Conservation (phyloP, 2,113 vertebrate species). For the Pungitius pungitius region DNA sequence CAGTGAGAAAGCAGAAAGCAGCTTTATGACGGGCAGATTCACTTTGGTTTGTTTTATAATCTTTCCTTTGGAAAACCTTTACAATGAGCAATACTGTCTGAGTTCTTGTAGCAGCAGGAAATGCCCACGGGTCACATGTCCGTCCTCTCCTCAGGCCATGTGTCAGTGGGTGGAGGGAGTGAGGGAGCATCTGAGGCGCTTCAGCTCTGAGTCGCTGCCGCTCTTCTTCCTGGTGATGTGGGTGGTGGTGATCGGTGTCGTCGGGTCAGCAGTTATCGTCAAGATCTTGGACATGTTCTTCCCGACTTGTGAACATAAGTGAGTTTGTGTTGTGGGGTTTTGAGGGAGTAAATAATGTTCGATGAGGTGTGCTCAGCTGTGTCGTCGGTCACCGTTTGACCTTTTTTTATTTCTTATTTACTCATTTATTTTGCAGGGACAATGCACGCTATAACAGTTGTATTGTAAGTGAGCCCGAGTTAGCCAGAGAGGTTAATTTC, state of each 20-base stretch:
- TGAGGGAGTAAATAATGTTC: not conserved
- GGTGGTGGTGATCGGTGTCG: slow-evolving; percentile 87
- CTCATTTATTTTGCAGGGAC: too few species aligned
- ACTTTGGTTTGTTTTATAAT: not conserved
- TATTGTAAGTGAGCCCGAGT: too few species aligned
- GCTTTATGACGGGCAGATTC: not conserved
- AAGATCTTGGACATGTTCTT: slow-evolving; percentile 87
- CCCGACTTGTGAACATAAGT: slow-evolving; percentile 89
- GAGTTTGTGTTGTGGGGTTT: slow-evolving; percentile 57
- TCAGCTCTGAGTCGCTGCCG: slow-evolving; percentile 86
- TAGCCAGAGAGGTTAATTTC: too few species aligned
- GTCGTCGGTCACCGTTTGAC: not conserved
- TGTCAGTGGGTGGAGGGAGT: slow-evolving; percentile 90
- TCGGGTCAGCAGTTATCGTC: slow-evolving; percentile 87
- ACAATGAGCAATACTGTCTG: not conserved
- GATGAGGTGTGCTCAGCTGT: not conserved
- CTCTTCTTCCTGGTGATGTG: slow-evolving; percentile 90
- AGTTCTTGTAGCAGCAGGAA: not conserved
- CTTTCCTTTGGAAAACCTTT: not conserved
- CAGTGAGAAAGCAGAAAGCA: not conserved
- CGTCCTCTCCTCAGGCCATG: slow-evolving; percentile 82
- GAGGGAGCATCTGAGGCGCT: slow-evolving; percentile 83
- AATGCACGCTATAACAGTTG: too few species aligned
- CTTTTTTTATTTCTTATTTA: too few species aligned
- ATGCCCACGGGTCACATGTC: not conserved